These are phyloP conservation scores for Nothobranchius furzeri DNA, from an alignment of 2,113 vertebrate genomes.

Conservation along the genomic window DNA sequence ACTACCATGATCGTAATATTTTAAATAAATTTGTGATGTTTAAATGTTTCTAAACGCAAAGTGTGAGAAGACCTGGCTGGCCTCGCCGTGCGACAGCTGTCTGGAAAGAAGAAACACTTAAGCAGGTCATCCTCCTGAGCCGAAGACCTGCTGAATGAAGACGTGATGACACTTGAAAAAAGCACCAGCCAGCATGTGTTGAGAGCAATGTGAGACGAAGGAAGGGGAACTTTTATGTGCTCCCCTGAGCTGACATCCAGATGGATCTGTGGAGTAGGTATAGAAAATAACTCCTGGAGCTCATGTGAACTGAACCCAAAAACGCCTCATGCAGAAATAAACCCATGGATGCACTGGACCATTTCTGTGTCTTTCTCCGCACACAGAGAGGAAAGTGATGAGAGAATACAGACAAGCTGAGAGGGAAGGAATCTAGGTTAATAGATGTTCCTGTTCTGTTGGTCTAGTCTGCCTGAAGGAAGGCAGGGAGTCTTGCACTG, in stretches of 20 bases:
- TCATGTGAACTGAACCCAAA: conserved; percentile 31
- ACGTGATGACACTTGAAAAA: conserved; percentile 15
- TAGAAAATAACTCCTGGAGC: conserved; percentile 18
- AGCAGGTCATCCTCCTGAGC: conserved; percentile 4
- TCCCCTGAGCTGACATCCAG: not conserved
- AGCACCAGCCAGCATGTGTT: conserved; percentile 12
- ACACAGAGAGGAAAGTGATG: not conserved
- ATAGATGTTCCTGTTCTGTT: conserved; percentile 53
- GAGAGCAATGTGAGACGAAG: conserved; percentile 6
- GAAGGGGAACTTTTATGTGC: conserved; percentile 3
- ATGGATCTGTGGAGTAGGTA: conserved; percentile 22
- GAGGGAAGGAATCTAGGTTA: conserved; percentile 52
- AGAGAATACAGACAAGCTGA: too few species aligned
- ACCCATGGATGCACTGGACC: not conserved
- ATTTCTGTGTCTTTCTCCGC: not conserved
- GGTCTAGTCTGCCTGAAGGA: conserved; percentile 29
- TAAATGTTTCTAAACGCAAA: not conserved
- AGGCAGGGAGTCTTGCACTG: conserved; percentile 13
- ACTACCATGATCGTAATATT: too few species aligned
- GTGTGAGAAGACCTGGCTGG: not conserved
- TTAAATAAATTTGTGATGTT: not conserved
- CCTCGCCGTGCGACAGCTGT: not conserved
- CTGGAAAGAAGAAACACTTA: conserved; percentile 24
- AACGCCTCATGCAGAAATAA: not conserved
- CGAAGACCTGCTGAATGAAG: conserved; percentile 34